These are phyloP conservation scores for Serilophus lunatus DNA, from an alignment of 2,113 vertebrate species.

Conservation along the genomic window DNA sequence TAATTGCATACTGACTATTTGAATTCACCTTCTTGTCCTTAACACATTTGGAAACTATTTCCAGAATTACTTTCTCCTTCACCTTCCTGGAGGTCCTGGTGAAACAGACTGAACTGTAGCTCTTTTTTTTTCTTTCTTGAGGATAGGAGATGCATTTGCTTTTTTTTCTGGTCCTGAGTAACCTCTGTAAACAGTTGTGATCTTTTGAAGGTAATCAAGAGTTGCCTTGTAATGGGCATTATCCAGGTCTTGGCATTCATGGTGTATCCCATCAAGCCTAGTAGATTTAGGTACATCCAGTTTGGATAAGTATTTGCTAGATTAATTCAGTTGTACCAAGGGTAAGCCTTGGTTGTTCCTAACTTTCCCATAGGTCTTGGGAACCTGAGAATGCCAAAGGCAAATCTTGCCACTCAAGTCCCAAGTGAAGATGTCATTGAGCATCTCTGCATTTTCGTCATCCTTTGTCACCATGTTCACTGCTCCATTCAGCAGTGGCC, in stretches of 20 bases:
- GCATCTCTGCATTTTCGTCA: not conserved
- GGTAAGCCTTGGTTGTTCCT: not conserved
- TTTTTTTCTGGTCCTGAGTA: not conserved
- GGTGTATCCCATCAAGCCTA: not conserved
- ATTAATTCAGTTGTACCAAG: not conserved
- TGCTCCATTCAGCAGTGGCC: not conserved
- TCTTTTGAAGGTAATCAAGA: not conserved
- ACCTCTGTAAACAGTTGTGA: not conserved
- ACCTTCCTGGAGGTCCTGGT: not conserved
- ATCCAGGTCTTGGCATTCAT: not conserved
- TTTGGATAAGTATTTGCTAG: not conserved
- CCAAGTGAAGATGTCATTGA: not conserved
- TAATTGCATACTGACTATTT: not conserved
- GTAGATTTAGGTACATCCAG: not conserved
- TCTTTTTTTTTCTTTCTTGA: not conserved
- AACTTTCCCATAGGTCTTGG: not conserved
- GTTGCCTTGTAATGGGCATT: not conserved
- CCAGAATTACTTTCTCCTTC: not conserved
- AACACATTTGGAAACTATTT: not conserved
- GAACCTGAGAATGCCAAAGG: not conserved
- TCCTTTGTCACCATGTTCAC: not conserved
- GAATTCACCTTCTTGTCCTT: not conserved
- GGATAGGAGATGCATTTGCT: not conserved
- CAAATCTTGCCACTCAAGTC: not conserved
- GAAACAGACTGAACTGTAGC: not conserved